A percentile compares a stretch with the other conserved stretches of the same genome.
phyloP scores from a whole-genome alignment of 2,113 vertebrate species.

The Meleagris gallopavo region DNA sequence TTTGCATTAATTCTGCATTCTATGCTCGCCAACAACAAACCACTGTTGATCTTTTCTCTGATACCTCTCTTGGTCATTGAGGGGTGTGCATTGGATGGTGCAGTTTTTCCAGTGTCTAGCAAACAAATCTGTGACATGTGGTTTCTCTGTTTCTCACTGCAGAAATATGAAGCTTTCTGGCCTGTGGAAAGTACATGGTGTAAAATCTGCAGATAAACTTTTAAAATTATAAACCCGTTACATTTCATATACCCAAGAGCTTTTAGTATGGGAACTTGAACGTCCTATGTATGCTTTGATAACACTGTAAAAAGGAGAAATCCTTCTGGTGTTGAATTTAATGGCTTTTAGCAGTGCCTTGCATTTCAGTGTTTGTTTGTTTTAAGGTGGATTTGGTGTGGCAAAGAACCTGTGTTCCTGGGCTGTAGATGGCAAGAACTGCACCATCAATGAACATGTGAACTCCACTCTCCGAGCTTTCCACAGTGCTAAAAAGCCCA shows the following conservation, averaged over 20 bases:
- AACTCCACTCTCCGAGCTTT: slow-evolving; percentile 79
- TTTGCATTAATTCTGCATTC: not conserved
- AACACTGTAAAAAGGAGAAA: not conserved
- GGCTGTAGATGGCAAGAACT: slow-evolving; percentile 86
- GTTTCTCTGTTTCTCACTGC: not conserved
- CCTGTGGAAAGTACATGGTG: accelerated
- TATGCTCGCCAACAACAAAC: not conserved
- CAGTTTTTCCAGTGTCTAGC: not conserved
- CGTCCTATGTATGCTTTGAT: accelerated
- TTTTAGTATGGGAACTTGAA: not conserved
- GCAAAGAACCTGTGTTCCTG: slow-evolving; percentile 87
- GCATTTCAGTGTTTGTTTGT: not conserved
- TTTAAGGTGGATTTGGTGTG: slow-evolving; percentile 83
- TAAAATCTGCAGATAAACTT: not conserved
- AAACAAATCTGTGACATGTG: not conserved
- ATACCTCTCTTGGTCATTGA: not conserved
- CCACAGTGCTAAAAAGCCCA: slow-evolving; percentile 80
- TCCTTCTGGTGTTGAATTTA: not conserved
- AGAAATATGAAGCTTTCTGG: not conserved
- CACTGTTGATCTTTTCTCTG: not conserved
- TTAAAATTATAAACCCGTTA: not conserved
- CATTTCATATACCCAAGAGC: not conserved
- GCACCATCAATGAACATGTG: slow-evolving; percentile 76
- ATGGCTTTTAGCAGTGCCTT: not conserved
- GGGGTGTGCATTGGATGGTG: not conserved